Percentiles rank a stretch among this genome's conserved stretches.
These are phyloP conservation scores for Cephus pygmeus DNA, from an alignment of 2,888 invertebrate genomes.

Conservation along the genomic window DNA sequence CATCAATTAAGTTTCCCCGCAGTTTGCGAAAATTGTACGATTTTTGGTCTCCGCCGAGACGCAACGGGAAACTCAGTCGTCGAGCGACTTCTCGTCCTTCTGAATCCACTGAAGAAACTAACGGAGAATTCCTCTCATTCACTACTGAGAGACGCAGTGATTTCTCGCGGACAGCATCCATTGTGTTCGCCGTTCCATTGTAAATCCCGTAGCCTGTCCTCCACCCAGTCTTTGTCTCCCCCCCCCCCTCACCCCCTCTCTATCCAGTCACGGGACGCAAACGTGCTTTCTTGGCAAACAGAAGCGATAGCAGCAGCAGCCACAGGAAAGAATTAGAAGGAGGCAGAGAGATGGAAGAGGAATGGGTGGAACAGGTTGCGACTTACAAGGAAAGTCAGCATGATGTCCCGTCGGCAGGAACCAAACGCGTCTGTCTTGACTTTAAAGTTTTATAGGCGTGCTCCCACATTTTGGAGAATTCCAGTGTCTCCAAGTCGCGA, in stretches of 20 bases:
- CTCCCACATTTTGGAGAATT: too few relatives aligned
- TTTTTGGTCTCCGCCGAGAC: not conserved
- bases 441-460: constrained; percentile 30
- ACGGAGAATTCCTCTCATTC: not conserved
- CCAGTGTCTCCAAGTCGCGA: too few relatives aligned
- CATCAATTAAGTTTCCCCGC: not conserved
- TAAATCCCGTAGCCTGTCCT: constrained; percentile 2
- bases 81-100: not conserved
- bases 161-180: constrained; percentile 29
- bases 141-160: constrained; percentile 20
- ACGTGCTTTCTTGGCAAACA: not conserved
- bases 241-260: not conserved
- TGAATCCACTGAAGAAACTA: not conserved
- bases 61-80: too few relatives aligned
- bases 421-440: constrained; percentile 25
- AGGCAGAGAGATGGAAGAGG: too few relatives aligned
- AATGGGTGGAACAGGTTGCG: too few relatives aligned
- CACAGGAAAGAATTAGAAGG: too few relatives aligned
- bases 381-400: too few relatives aligned
- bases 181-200: constrained; percentile 27
- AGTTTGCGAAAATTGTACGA: not conserved
- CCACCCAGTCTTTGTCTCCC: constrained; percentile 16
- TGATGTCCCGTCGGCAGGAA: constrained; percentile 20
- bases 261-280: not conserved
- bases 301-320: not conserved